Conservation (phyloP, 2,797 vertebrate species). For the Macrochelys suwanniensis region DNA sequence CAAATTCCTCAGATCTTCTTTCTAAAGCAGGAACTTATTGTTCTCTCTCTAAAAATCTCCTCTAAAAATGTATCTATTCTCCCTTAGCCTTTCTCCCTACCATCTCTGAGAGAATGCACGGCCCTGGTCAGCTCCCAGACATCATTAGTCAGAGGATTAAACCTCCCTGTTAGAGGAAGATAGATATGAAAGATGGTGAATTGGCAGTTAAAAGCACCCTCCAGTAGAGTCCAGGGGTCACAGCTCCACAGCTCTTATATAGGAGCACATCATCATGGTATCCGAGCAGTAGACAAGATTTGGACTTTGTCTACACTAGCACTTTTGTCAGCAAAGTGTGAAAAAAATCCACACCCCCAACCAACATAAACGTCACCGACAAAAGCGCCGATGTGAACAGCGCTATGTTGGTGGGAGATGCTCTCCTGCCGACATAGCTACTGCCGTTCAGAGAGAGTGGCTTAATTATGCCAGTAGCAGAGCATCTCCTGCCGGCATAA, state of each 20-base stretch:
- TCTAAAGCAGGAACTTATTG: neutral
- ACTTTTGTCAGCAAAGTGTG: no score
- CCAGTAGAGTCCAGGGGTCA: neutral
- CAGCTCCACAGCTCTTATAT: neutral
- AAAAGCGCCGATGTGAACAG: no score
- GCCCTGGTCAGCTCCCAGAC: neutral
- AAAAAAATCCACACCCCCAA: no score
- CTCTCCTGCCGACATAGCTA: no score
- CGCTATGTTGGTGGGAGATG: no score
- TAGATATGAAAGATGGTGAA: neutral
- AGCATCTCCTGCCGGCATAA: no score
- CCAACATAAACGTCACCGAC: no score
- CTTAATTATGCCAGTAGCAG: no score
- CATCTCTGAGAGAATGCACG: neutral
- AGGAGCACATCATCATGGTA: neutral
- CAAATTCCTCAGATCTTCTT: conserved; percentile 3
- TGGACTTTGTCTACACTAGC: neutral
- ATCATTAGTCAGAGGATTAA: conserved; percentile 5
- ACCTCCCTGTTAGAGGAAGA: neutral
- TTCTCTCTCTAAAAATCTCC: neutral
- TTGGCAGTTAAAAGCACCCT: neutral
- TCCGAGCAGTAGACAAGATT: neutral
- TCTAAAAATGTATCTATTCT: neutral
- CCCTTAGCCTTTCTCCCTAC: neutral
- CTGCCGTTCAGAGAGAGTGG: no score